These are phyloP conservation scores for Branchellion lobata DNA, from an alignment of 2,888 invertebrate genomes.

Conservation along the genomic window DNA sequence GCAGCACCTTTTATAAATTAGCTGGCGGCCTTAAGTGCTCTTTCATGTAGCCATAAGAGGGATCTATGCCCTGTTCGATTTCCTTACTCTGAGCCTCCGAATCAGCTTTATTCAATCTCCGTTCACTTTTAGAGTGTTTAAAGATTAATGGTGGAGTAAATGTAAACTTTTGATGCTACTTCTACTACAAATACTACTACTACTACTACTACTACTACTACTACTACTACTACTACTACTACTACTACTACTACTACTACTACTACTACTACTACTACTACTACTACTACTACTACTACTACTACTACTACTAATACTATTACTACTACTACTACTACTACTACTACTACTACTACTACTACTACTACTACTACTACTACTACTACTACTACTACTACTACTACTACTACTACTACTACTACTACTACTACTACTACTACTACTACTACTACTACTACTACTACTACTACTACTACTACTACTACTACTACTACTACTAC, in stretches of 20 bases:
- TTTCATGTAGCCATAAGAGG: no score
- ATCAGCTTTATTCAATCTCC: no score
- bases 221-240: background rate
- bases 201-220: background rate
- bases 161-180: no score
- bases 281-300: background rate
- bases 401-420: slow-evolving; percentile 19
- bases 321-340: background rate
- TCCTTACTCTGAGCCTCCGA: no score
- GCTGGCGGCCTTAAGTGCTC: no score
- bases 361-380: slow-evolving; percentile 22
- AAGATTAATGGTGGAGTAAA: no score
- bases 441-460: background rate
- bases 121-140: no score
- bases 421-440: slow-evolving; percentile 1
- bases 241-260: slow-evolving; percentile 20
- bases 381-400: background rate
- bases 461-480: slow-evolving; percentile 20
- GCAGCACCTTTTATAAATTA: no score
- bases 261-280: background rate
- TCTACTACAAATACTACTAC: no score
- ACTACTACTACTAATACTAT: no score
- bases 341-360: background rate
- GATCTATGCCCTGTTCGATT: no score
- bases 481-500: slow-evolving; percentile 33